Evolutionary conservation across 2,888 invertebrate species (phyloP), one percentile per base, ranked within the genome.

Genomic region (Drosophila fulvimacula): DNA sequence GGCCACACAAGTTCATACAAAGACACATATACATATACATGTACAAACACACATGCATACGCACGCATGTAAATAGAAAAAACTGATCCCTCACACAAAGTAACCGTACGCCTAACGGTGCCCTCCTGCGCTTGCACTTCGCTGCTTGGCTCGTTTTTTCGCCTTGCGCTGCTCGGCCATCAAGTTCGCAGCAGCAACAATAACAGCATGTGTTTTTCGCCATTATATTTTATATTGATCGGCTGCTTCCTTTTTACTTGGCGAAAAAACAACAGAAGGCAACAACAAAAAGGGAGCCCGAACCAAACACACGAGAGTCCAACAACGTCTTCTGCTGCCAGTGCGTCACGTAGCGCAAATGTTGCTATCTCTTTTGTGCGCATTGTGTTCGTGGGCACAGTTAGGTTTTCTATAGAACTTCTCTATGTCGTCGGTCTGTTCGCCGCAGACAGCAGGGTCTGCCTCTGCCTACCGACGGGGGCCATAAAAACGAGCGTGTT

Each of bases 1-100:
- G 62, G 41, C 68, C 52, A 53, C 51, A 56, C 38, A 61, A 52
- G 42, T 42, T 49, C 41, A 42, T 19, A 66, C 32, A 44, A 10
- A 36, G 17, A 51, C 49, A 57, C 10, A 42, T 42, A 48, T 53
- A 58, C 15, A 46, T 9, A 36, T n/a, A 30, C 3, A 27, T 2
- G n/a, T 57, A 44, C 11, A 41, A 5, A 10, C 41, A 30, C 27
- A 30, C 27, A 30, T 52, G 32, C 58, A 61, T 58, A 46, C 42
- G 44, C 68, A 46, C 42, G 44, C 68, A 56, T 81, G 62, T 64
- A 73, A 69, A 73, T 74, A 64, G 59, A 66, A 79, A 74, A 76
- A 77, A 82, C 83, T 88, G 89, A 88, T 84, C 83, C 83, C 89
- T 81, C 74, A 70, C 80, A 76, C 68, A 68, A 70, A 44, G 42